Conservation (phyloP, 1,140 invertebrate genomes). For the Atta colombica region DNA sequence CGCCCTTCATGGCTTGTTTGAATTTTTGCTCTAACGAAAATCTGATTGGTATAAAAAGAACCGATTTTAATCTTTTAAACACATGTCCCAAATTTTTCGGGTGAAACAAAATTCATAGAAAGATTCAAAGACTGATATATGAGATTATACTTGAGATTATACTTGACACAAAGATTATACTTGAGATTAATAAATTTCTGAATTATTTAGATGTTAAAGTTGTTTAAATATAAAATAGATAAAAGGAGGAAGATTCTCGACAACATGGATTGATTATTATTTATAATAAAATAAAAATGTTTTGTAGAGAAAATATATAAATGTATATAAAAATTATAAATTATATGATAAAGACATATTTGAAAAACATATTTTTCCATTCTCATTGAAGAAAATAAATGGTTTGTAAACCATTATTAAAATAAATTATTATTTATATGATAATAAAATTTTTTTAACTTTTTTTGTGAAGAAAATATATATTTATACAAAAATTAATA, state of each 20-base stretch:
- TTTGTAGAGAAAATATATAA: not conserved
- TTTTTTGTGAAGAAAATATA: not conserved
- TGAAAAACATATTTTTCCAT: not conserved
- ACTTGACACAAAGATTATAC: too few relatives aligned
- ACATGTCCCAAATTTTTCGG: not conserved
- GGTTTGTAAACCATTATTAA: too few relatives aligned
- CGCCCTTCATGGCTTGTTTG: not conserved
- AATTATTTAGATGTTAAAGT: not conserved
- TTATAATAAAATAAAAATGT: not conserved
- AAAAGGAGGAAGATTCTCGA: not conserved
- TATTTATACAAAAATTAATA: not conserved
- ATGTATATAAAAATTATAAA: not conserved
- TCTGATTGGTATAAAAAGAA: not conserved
- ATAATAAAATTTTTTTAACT: not conserved
- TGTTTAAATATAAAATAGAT: not conserved
- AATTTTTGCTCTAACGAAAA: not conserved
- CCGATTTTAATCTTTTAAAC: slow-evolving; percentile 10
- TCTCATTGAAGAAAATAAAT: not conserved
- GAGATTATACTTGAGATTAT: not conserved
- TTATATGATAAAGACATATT: not conserved
- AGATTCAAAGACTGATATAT: not conserved
- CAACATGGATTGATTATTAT: not conserved
- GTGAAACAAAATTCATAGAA: not conserved
- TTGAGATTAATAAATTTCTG: not conserved
- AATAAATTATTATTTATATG: not conserved